Conservation (phyloP, 2,797 vertebrate species). For the Chrosomus eos region DNA sequence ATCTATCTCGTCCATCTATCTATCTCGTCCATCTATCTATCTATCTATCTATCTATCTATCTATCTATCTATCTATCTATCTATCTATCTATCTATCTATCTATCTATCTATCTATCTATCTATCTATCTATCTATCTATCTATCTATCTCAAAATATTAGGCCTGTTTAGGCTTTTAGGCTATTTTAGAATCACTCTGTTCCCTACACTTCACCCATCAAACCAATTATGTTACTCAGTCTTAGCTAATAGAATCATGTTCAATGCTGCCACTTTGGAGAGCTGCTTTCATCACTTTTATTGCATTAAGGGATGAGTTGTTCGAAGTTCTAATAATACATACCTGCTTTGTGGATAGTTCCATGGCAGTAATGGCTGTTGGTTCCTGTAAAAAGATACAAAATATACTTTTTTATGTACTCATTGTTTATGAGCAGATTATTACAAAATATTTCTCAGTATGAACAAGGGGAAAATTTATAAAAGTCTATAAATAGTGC, state of each 20-base stretch:
- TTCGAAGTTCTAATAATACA: constrained; percentile 24
- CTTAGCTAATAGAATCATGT: neutral
- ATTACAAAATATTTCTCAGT: neutral
- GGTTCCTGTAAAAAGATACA: constrained; percentile 81
- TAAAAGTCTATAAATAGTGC: neutral
- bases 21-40: neutral
- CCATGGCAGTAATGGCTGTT: constrained; percentile 91
- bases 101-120: too few species aligned
- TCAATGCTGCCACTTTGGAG: neutral
- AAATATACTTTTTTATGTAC: neutral
- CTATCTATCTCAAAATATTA: neutral
- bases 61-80: too few species aligned
- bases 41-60: too few species aligned
- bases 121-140: accelerated
- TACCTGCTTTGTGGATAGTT: constrained; percentile 97
- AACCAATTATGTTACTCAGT: constrained; percentile 2
- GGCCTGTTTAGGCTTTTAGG: neutral
- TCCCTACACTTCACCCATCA: constrained; percentile 7
- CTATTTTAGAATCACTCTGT: constrained; percentile 21
- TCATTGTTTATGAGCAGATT: constrained; percentile 20
- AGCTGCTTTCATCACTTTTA: constrained; percentile 28
- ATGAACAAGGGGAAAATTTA: neutral
- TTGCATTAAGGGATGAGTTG: constrained; percentile 17
- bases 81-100: too few species aligned
- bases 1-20: too few species aligned